Percentiles rank a stretch among this genome's conserved stretches.
Evolutionary conservation across 2,113 vertebrate species (phyloP).

Genomic region (Gasterosteus nipponicus): DNA sequence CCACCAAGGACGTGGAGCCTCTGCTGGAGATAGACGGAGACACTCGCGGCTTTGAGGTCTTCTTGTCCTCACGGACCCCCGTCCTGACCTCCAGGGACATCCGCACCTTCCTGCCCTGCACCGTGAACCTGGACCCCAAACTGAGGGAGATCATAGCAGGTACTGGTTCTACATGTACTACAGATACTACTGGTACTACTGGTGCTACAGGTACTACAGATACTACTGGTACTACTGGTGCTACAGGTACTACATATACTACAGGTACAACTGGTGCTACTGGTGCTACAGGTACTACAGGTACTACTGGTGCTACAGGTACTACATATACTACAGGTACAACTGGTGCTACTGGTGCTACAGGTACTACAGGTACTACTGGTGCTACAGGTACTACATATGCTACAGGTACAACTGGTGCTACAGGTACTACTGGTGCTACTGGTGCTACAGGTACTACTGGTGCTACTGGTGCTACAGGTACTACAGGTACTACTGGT

Average conservation of each 20-base stretch:
- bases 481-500: conserved; percentile 40
- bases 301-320: conserved; percentile 41
- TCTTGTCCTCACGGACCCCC: conserved; percentile 93
- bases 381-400: no score
- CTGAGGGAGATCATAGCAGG: conserved; percentile 97
- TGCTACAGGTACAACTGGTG: not conserved
- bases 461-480: not conserved
- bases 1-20: conserved; percentile 97
- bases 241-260: not conserved
- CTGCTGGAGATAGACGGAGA: conserved; percentile 99
- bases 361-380: conserved; percentile 42
- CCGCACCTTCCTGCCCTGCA: conserved; percentile 94
- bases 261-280: no score
- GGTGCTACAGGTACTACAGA: not conserved
- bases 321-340: not conserved
- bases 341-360: no score
- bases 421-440: not conserved
- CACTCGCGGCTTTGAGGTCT: conserved; percentile 94
- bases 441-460: not conserved
- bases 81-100: conserved; percentile 93
- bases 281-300: not conserved
- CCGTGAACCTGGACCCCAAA: conserved; percentile 97
- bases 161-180: not conserved
- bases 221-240: not conserved
- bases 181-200: not conserved